Percentiles rank a stretch among this genome's conserved stretches.
These are phyloP conservation scores for Dolichallabes microphthalmus DNA, from an alignment of 2,113 vertebrate species.

Conservation along the genomic window DNA sequence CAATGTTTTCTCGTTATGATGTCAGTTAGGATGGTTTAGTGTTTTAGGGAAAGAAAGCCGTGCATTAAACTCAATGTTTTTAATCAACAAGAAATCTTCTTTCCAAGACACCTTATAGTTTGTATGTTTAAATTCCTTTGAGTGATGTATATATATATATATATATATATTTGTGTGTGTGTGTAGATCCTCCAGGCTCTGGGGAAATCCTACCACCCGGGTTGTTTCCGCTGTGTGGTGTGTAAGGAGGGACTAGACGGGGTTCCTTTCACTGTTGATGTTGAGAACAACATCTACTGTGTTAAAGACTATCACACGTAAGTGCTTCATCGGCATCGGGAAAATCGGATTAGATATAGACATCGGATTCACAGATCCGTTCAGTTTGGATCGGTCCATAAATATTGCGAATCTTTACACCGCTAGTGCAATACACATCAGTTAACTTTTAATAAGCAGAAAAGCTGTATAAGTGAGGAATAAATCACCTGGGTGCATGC, in stretches of 20 bases:
- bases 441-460: background rate
- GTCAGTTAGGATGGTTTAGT: background rate
- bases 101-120: background rate
- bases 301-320: constrained; percentile 98
- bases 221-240: constrained; percentile 96
- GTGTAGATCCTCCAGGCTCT: constrained; percentile 94
- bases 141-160: constrained; percentile 23
- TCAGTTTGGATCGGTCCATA: background rate
- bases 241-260: constrained; percentile 95
- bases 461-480: background rate
- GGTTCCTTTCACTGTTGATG: constrained; percentile 95
- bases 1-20: background rate
- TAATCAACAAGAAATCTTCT: background rate
- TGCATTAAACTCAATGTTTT: background rate
- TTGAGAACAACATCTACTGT: constrained; percentile 98
- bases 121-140: background rate
- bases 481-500: background rate
- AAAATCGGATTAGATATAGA: background rate
- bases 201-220: constrained; percentile 95
- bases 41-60: background rate
- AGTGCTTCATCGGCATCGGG: constrained; percentile 57
- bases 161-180: constrained; percentile 47
- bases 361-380: background rate
- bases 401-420: background rate
- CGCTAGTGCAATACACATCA: background rate